These are phyloP conservation scores for Glaucidium brasilianum DNA, from an alignment of 2,113 vertebrate genomes.

Conservation along the genomic window DNA sequence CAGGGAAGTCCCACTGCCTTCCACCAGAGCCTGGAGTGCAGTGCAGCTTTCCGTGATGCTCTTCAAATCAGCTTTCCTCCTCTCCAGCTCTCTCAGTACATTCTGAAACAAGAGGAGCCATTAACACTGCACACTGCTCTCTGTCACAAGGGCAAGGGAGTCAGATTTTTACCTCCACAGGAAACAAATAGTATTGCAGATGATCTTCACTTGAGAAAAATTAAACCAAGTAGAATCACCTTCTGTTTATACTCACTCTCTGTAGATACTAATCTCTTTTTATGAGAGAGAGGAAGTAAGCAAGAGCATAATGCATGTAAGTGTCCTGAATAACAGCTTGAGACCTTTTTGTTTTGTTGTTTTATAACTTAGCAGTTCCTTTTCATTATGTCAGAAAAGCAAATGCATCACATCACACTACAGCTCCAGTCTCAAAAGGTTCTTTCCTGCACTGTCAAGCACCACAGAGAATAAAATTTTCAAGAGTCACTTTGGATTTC, in stretches of 20 bases:
- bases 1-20: conserved; percentile 82
- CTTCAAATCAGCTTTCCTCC: conserved; percentile 83
- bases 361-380: background rate
- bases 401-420: background rate
- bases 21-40: conserved; percentile 84
- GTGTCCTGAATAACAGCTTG: background rate
- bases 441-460: background rate
- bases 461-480: background rate
- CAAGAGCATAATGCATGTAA: background rate
- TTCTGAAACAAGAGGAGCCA: conserved; percentile 74
- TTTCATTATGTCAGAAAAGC: background rate
- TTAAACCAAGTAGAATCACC: background rate
- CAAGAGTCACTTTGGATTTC: background rate
- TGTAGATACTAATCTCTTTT: background rate
- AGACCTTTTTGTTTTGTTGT: background rate
- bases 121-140: background rate
- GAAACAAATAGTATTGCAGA: background rate
- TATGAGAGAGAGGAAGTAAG: rapidly evolving
- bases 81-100: conserved; percentile 90
- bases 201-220: background rate
- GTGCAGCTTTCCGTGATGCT: conserved; percentile 85
- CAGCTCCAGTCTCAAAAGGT: background rate
- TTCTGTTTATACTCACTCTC: background rate
- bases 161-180: background rate
- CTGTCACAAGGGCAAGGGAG: background rate